Evolutionary conservation across 2,888 invertebrate genomes (phyloP), one percentile per base, ranked within the genome.

Genomic region (Apotomis capreana): DNA sequence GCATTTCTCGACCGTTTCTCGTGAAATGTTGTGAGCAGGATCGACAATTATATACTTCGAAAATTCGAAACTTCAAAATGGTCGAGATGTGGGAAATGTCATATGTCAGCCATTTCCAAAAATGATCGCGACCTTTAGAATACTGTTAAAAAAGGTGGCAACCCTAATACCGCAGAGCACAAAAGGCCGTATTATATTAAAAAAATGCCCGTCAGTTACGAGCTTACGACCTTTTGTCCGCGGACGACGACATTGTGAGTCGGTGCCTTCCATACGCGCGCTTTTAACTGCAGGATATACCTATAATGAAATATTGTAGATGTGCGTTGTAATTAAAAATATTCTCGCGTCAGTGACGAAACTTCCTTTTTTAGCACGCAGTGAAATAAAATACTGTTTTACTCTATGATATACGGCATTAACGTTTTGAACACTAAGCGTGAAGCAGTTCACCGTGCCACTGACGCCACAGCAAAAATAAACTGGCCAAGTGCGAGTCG

Each of bases 321-420:
- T 55, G 54, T 52, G 44, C 44, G 54, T 44, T 64, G 62, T 62
- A 64, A 54, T 64, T 64, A 64, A 64, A 64, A 54, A 63, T 63
- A 64, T 64, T 54, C 44, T 64, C 63, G 13, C 10, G 15, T 55
- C 64, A 40, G 54, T 55, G 12, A 64, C 13, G 15, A 6, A 40
- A 64, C 54, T 64, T 64, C 52, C 5, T 52, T 54, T 54, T 4
- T 40, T 44, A 13, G 15, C 6, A 26, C 13, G 9, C 51, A 26
- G 15, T 9, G 54, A 54, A 0, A n/a, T 13, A 51, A 40, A 52
- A 62, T 52, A 51, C 40, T 40, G 4, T 40, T 51, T 62, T 15
- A 15, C 15, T 62, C n/a, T 12, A 36, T 4, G 6, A 36, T 62
- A 54, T 40, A 40, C 40, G 4, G 40, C 40, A 40, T 5, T 6